Conservation (phyloP, 2,797 vertebrate species). For the Aldrovandia affinis region DNA sequence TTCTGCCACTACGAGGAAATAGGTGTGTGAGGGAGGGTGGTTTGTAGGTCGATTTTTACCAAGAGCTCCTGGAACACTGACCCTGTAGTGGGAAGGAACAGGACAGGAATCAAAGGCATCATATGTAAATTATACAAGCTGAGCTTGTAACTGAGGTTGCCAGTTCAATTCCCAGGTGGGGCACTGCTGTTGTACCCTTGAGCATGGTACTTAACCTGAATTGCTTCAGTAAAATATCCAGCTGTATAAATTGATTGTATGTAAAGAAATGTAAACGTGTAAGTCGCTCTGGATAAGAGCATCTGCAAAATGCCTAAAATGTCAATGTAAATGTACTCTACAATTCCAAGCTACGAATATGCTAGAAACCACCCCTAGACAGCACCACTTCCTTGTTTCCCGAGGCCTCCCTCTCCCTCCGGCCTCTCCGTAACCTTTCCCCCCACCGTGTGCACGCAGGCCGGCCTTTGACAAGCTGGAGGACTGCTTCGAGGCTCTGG, state of each 20-base stretch:
- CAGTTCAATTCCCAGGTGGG: too few relatives aligned
- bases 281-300: too few relatives aligned
- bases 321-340: too few relatives aligned
- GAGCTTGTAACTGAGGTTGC: too few relatives aligned
- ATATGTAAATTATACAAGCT: too few relatives aligned
- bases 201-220: too few relatives aligned
- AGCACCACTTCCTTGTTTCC: conserved; percentile 35
- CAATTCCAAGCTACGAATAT: conserved; percentile 15
- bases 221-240: too few relatives aligned
- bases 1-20: not conserved
- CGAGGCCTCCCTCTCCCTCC: not conserved
- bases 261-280: too few relatives aligned
- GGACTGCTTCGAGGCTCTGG: conserved; percentile 90
- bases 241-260: too few relatives aligned
- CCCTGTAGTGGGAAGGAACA: not conserved
- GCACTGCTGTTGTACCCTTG: too few relatives aligned
- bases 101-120: not conserved
- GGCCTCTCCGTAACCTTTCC: not conserved
- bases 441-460: conserved; percentile 62
- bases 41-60: not conserved
- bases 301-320: too few relatives aligned
- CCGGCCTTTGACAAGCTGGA: conserved; percentile 92
- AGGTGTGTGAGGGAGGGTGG: not conserved
- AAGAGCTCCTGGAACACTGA: not conserved
- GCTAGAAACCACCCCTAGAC: conserved; percentile 37